Conservation (phyloP, 1,140 invertebrate genomes). For the Bicyclus anynana region DNA sequence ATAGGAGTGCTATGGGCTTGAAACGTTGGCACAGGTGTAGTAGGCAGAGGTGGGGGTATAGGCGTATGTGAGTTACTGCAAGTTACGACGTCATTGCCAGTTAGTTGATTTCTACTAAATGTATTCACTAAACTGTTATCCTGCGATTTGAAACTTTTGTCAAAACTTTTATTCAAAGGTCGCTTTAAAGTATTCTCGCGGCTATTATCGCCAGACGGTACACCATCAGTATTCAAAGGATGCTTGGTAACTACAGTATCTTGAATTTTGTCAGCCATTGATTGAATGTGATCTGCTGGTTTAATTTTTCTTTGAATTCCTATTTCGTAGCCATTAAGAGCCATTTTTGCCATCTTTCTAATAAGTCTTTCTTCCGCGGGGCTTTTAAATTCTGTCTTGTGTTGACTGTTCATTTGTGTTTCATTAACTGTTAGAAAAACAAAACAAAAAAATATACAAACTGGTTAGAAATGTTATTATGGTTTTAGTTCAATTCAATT, state of each 20-base stretch:
- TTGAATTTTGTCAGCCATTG: conserved; percentile 74
- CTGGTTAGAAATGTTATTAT: conserved; percentile 7
- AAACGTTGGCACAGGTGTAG: conserved; percentile 55
- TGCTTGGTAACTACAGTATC: conserved; percentile 74
- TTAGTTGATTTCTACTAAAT: conserved; percentile 5
- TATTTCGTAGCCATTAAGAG: conserved; percentile 75
- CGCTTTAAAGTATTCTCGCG: conserved; percentile 51
- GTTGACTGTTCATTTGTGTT: conserved; percentile 41
- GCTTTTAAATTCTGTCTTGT: conserved; percentile 78
- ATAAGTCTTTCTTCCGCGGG: conserved; percentile 78
- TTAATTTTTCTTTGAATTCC: conserved; percentile 76
- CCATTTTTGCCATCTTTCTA: conserved; percentile 75
- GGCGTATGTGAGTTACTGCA: conserved; percentile 32
- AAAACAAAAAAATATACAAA: conserved; percentile 49
- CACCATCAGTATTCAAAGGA: conserved; percentile 61
- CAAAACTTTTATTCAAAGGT: conserved; percentile 36
- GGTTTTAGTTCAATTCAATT: neutral
- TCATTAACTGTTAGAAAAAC: conserved; percentile 74
- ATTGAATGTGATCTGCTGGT: conserved; percentile 72
- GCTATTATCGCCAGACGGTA: conserved; percentile 48
- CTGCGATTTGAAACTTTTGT: conserved; percentile 20
- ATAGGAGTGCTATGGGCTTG: conserved; percentile 48
- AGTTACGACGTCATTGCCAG: conserved; percentile 9
- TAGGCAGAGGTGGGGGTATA: conserved; percentile 59
- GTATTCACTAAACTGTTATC: conserved; percentile 17